Evolutionary conservation across 2,888 invertebrate genomes (phyloP).

Genomic region (Ephialtes manifestator): DNA sequence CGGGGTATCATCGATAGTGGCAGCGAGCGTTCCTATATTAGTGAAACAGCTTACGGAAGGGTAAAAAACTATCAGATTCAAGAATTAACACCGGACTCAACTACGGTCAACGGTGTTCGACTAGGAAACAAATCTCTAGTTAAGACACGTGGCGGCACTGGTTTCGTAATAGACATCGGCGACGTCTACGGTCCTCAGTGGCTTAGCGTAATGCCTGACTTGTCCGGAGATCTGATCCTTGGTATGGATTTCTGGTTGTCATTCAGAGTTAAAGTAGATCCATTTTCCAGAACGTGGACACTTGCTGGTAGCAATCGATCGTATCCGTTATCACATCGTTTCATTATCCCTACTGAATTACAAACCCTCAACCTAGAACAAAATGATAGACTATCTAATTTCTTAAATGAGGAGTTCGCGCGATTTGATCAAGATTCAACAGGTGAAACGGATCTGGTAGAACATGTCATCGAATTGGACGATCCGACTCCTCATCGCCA

Average conservation of each 20-base stretch:
- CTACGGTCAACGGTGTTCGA: too few relatives aligned
- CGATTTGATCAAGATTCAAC: constrained; percentile 57
- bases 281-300: too few relatives aligned
- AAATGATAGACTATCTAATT: constrained; percentile 30
- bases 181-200: too few relatives aligned
- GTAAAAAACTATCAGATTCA: too few relatives aligned
- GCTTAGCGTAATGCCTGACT: too few relatives aligned
- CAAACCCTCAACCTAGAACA: constrained; percentile 35
- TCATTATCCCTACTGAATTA: constrained; percentile 36
- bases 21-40: too few relatives aligned
- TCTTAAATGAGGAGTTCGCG: constrained; percentile 50
- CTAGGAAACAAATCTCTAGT: too few relatives aligned
- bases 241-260: constrained; percentile 59
- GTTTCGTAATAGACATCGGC: too few relatives aligned
- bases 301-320: constrained; percentile 33
- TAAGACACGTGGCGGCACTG: too few relatives aligned
- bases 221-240: constrained; percentile 31
- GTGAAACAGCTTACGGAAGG: too few relatives aligned
- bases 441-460: constrained; percentile 52
- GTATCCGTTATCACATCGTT: constrained; percentile 40
- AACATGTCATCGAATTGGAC: constrained; percentile 52
- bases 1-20: too few relatives aligned
- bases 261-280: constrained; percentile 47
- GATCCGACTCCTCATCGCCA: constrained; percentile 48
- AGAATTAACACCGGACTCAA: constrained; percentile 28